A percentile compares a stretch with the other conserved stretches of the same genome.
phyloP scores from a whole-genome alignment of 2,888 invertebrate species.

The Nomada ruficornis region DNA sequence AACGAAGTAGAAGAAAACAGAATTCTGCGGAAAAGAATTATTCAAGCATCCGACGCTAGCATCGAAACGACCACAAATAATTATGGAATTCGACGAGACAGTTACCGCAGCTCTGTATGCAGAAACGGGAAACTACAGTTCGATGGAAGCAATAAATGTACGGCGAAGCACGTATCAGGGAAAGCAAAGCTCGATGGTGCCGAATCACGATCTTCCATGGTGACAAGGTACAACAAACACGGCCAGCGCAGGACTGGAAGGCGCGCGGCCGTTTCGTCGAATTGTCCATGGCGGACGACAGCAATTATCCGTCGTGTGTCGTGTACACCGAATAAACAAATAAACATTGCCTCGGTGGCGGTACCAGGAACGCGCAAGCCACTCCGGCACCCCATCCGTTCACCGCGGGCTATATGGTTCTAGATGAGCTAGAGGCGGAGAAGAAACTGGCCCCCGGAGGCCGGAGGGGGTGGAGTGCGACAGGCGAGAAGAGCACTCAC shows the following conservation, averaged over 20 bases:
- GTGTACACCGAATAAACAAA: conserved; percentile 68
- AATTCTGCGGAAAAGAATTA: too few species aligned
- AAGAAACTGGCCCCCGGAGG: conserved; percentile 11
- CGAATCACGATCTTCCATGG: conserved; percentile 34
- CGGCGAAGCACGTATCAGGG: neutral
- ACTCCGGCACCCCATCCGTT: conserved; percentile 50
- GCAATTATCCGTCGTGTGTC: conserved; percentile 62
- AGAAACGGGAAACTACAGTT: neutral
- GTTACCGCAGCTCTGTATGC: too few species aligned
- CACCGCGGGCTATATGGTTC: conserved; percentile 41
- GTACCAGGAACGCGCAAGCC: conserved; percentile 47
- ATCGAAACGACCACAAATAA: too few species aligned
- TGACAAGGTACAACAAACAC: conserved; percentile 49
- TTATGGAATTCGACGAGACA: too few species aligned
- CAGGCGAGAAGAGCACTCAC: conserved; percentile 48
- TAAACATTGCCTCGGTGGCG: conserved; percentile 62
- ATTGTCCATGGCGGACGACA: conserved; percentile 43
- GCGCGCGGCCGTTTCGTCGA: conserved; percentile 39
- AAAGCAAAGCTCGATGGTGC: neutral
- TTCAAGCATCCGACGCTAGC: too few species aligned
- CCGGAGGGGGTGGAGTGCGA: neutral
- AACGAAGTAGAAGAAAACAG: too few species aligned
- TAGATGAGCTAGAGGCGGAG: conserved; percentile 24
- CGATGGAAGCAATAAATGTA: neutral
- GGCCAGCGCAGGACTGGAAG: neutral